Base-by-base conservation (phyloP, 2,888 invertebrate species). In the Cepaea hortensis region DNA sequence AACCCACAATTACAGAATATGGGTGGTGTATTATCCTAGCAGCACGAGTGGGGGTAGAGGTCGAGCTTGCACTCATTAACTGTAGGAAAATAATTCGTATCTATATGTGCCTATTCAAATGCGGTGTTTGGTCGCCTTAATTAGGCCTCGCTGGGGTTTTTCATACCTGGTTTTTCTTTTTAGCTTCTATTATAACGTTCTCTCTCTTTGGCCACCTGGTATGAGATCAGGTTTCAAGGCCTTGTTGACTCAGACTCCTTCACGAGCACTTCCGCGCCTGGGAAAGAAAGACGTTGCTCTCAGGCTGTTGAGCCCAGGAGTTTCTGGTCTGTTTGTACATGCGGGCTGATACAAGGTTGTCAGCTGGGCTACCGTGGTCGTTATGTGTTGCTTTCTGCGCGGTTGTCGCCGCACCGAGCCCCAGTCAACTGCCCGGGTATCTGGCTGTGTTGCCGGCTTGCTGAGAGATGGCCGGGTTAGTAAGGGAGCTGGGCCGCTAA, bases 91-190 rank as follows among this genome's bases (percentile, higher is more conserved):
- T 46, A 35, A 48, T 70, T 70, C 68, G 23, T 46, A 55, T 9
- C 6, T 68, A 46, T 72, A 72, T 85, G 76, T 80, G 73, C 85
- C 5, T 85, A 85, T 80, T 85, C 61, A 80, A 80, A 85, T 85
- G 35, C 80, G n/a, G 3, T 85, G 85, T 85, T 85, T 85, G 85
- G 61, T 85, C 85, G 80, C 61, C 35, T 85, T 85, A 85, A 85
- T 85, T 11, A 79, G 84, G 50, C 55, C 55, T 23, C 4, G 50
- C 15, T n/a, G 11, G 68, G 18, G 81, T 23, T 3, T 18, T 68
- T n/a, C 46, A 48, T 48, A 48, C 3, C 46, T 15, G 55, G 55
- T 9, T 55, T 55, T 15, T 55, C n/a, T 35, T 23, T n/a, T 70
- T 20, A 68, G 20, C 46, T 80, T 7, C 80, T 23, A n/a, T 3